Percentiles rank a stretch among this genome's conserved stretches.
phyloP scores from a whole-genome alignment of 2,888 invertebrate genomes.

The Pammene fasciana region DNA sequence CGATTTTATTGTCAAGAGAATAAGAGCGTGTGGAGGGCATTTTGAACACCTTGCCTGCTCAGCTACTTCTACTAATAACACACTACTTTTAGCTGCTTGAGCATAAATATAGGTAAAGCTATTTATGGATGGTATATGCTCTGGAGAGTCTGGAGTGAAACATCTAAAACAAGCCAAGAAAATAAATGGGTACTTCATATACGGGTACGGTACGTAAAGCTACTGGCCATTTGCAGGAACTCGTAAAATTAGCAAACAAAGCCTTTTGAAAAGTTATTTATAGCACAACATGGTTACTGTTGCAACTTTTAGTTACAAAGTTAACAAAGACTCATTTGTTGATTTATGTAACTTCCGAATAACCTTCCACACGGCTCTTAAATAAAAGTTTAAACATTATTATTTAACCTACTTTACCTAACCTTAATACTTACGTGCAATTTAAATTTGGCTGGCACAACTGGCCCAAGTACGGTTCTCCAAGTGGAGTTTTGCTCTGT shows the following conservation, averaged over 20 bases:
- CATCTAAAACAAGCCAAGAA: too few species aligned
- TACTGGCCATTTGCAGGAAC: background rate
- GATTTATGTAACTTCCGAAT: background rate
- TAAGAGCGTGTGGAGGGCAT: too few species aligned
- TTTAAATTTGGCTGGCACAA: slow-evolving; percentile 4
- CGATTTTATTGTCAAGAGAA: too few species aligned
- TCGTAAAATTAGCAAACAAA: slow-evolving; percentile 16
- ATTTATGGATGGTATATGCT: too few species aligned
- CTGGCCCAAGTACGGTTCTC: slow-evolving; percentile 10
- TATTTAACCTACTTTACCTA: too few species aligned
- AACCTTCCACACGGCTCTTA: too few species aligned
- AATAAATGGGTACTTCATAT: background rate
- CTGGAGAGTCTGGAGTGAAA: too few species aligned
- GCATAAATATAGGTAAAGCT: too few species aligned
- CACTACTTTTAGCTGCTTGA: too few species aligned
- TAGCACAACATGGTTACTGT: slow-evolving; percentile 10
- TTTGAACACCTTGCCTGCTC: too few species aligned
- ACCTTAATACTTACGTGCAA: background rate
- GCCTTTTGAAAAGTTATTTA: slow-evolving; percentile 18
- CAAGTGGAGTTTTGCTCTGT: background rate
- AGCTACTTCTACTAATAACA: too few species aligned
- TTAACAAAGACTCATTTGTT: background rate
- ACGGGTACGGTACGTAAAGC: background rate
- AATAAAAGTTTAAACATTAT: too few species aligned
- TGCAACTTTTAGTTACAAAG: slow-evolving; percentile 12